Conservation (phyloP, 2,797 vertebrate genomes). For the Rhinogobio ventralis region DNA sequence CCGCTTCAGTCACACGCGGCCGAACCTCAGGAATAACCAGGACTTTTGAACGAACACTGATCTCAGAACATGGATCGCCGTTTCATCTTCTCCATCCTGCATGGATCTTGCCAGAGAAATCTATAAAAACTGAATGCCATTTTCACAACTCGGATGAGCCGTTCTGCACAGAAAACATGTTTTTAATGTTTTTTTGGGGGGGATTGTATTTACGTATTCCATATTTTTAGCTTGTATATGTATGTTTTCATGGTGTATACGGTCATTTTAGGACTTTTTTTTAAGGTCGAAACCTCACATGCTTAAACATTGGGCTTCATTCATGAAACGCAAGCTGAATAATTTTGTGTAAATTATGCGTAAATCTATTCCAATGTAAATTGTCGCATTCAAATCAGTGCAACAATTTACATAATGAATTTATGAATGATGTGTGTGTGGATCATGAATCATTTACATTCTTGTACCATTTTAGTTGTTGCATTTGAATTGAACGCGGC, state of each 20-base stretch:
- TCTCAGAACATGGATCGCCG: constrained; percentile 56
- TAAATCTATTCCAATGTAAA: neutral
- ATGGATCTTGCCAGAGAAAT: constrained; percentile 78
- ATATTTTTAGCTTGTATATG: constrained; percentile 31
- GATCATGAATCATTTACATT: neutral
- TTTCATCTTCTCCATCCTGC: constrained; percentile 72
- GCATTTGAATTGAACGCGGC: neutral
- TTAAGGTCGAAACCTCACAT: neutral
- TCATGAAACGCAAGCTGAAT: constrained; percentile 12
- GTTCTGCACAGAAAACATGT: neutral
- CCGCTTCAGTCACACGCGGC: constrained; percentile 62
- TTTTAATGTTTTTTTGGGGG: constrained; percentile 4
- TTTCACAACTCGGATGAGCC: neutral
- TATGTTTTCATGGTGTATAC: constrained; percentile 40
- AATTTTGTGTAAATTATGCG: neutral
- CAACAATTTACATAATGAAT: neutral
- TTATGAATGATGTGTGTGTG: neutral
- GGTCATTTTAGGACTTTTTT: constrained; percentile 18
- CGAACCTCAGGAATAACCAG: constrained; percentile 84
- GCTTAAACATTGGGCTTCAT: neutral
- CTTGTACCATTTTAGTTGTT: neutral
- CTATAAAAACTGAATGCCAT: constrained; percentile 50
- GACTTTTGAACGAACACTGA: constrained; percentile 55
- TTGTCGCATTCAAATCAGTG: neutral
- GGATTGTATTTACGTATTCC: constrained; percentile 12